Conservation (phyloP, 2,113 vertebrate species). For the Pica pica region DNA sequence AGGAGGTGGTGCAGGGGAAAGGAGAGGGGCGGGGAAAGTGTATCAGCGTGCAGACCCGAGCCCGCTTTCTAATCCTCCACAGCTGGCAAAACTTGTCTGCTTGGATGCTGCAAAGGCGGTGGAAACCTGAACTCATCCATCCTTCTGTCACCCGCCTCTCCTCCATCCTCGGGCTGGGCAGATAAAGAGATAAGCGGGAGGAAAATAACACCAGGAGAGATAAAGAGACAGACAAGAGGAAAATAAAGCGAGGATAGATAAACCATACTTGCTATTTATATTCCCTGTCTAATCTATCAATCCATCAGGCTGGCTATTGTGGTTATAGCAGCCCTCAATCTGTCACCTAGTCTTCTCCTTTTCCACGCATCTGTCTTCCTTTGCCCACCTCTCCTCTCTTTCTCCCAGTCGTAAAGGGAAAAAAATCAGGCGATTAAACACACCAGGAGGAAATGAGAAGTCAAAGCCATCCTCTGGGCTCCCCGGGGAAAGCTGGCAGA, state of each 20-base stretch:
- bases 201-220: conserved; percentile 58
- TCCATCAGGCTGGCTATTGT: conserved; percentile 31
- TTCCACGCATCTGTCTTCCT: conserved; percentile 53
- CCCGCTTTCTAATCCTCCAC: neutral
- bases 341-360: conserved; percentile 52
- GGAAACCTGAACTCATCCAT: neutral
- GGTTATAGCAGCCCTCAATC: conserved; percentile 44
- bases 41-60: neutral
- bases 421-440: conserved; percentile 29
- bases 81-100: neutral
- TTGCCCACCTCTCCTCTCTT: neutral
- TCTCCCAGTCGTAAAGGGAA: neutral
- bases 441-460: neutral
- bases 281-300: conserved; percentile 63
- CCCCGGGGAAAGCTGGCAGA: neutral
- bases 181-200: conserved; percentile 48
- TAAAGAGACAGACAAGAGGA: conserved; percentile 48
- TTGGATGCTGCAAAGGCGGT: neutral
- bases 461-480: neutral
- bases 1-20: neutral
- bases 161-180: neutral
- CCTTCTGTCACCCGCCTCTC: neutral
- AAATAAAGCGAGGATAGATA: conserved; percentile 56
- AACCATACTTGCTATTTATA: conserved; percentile 64
- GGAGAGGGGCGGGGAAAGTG: neutral